Base-by-base conservation (phyloP, 2,888 invertebrate species). In the Pegoplata infirma region DNA sequence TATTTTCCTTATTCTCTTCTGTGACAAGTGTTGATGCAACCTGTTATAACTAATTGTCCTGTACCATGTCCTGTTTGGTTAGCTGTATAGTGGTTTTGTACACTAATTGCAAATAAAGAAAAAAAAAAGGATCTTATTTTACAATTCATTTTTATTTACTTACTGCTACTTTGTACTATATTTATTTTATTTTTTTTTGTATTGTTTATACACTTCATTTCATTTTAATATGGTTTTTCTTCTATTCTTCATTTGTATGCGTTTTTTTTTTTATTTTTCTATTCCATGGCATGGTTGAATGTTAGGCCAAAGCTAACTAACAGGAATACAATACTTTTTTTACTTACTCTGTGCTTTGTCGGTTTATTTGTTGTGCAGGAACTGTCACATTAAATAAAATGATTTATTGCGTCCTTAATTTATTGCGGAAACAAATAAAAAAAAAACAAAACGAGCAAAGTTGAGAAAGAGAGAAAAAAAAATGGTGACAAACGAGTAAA, bases 331-430 rank as follows among this genome's bases (percentile, higher is more conserved):
- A 40, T 40, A 40, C 36, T n/a, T n/a, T 32, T 10, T 12, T 5
- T 40, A 12, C 36, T n/a, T 40, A 3, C n/a, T 40, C 5, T 12
- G 36, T 61, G 47, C n/a, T 61, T 23, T 49, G n/a, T 53, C 23
- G 40, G 59, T 67, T 36, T 55, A 47, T 28, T 53, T 67, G 25
- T 67, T 67, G 67, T 61, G 25, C 72, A 77, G 77, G 77, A 77
- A 77, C 72, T 64, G 77, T 73, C 77, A 73, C 72, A 77, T 77
- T 77, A 73, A 77, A 77, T 77, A 77, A 68, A 77, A 77, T 77
- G 72, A 77, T 73, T 77, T 77, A 77, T 77, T 58, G 58, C 40
- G 77, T 77, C 68, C 77, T 58, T 77, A 73, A 77, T 77, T 77
- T 77, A 73, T 64, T 68, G 64, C 77, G 77, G 77, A 77, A 77